Evolutionary conservation across 2,888 invertebrate genomes (phyloP).

Genomic region (Drosophila monieri): DNA sequence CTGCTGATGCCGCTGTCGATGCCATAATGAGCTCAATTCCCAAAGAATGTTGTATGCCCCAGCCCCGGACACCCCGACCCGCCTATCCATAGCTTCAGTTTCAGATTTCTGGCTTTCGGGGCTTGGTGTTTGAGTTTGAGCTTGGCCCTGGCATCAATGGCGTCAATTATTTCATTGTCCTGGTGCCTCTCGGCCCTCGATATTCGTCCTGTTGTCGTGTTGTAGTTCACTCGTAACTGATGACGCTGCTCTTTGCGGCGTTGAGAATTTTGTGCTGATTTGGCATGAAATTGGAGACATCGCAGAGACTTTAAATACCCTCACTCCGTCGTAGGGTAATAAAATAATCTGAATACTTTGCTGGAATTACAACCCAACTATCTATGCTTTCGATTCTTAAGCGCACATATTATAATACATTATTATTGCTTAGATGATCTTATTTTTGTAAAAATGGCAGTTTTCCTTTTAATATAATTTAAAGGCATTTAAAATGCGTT

Average conservation of each 20-base stretch:
- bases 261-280: conserved; percentile 76
- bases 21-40: conserved; percentile 80
- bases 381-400: too few relatives aligned
- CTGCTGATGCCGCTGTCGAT: conserved; percentile 43
- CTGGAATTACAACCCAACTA: too few relatives aligned
- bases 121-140: conserved; percentile 23
- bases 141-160: conserved; percentile 71
- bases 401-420: too few relatives aligned
- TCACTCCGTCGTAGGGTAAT: neutral
- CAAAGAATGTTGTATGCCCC: conserved; percentile 67
- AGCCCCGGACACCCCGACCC: neutral
- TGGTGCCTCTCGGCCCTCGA: conserved; percentile 41
- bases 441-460: too few relatives aligned
- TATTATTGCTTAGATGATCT: too few relatives aligned
- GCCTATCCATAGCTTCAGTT: conserved; percentile 9
- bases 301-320: conserved; percentile 50
- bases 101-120: conserved; percentile 37
- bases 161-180: conserved; percentile 82
- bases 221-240: conserved; percentile 64
- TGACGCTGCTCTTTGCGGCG: conserved; percentile 75
- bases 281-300: conserved; percentile 61
- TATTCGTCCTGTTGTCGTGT: conserved; percentile 24
- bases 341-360: too few relatives aligned
- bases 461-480: too few relatives aligned
- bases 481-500: too few relatives aligned